A percentile compares a stretch with the other conserved stretches of the same genome.
These are phyloP conservation scores for Toxotes lorentzi DNA, from an alignment of 2,797 vertebrate genomes.

Conservation along the genomic window DNA sequence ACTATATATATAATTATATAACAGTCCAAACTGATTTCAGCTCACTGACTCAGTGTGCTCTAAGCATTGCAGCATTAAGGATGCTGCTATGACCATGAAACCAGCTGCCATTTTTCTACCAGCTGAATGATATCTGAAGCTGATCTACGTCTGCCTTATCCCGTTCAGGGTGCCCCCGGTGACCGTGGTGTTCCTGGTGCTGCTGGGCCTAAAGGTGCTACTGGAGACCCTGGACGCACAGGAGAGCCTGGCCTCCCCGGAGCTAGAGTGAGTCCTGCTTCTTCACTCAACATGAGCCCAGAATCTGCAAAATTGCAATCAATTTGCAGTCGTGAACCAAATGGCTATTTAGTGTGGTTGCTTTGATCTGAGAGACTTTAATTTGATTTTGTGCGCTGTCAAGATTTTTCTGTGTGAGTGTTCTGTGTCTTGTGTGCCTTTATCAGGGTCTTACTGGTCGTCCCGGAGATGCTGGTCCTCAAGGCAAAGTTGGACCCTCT, in stretches of 20 bases:
- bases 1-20: too few relatives aligned
- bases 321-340: background rate
- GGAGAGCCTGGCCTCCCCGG: slow-evolving; percentile 96
- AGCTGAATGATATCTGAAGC: slow-evolving; percentile 4
- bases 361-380: background rate
- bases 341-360: background rate
- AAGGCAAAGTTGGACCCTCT: slow-evolving; percentile 95
- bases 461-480: slow-evolving; percentile 95
- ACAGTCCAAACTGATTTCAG: background rate
- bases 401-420: background rate
- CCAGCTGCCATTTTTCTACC: background rate
- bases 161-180: slow-evolving; percentile 91
- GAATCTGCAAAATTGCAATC: background rate
- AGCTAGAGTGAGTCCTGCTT: slow-evolving; percentile 89
- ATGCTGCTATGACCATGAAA: background rate
- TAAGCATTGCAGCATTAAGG: background rate
- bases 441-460: slow-evolving; percentile 96
- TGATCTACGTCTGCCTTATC: background rate
- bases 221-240: slow-evolving; percentile 93
- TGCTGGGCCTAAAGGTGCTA: slow-evolving; percentile 91
- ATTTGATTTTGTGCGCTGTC: background rate
- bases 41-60: background rate
- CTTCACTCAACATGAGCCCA: background rate
- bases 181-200: slow-evolving; percentile 94
- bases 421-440: slow-evolving; percentile 47